phyloP scores from a whole-genome alignment of 2,797 vertebrate genomes.

The Acanthornis magna region DNA sequence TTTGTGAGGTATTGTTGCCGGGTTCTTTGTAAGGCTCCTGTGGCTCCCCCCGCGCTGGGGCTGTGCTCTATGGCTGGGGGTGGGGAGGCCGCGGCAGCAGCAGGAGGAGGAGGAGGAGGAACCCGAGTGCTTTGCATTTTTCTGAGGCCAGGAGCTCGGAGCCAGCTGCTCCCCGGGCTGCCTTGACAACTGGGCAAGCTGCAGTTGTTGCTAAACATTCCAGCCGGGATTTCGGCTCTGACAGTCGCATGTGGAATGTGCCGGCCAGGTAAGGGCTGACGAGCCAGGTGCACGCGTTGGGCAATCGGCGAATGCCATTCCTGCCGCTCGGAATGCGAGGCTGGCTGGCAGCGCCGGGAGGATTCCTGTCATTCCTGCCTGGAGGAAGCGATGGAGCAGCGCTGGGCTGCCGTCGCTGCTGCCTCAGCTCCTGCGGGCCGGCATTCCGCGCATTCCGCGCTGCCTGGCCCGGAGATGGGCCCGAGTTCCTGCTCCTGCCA shows the following conservation, averaged over 20 bases:
- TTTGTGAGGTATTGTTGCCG: background rate
- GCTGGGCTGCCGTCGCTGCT: slow-evolving; percentile 55
- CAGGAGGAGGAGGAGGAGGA: background rate
- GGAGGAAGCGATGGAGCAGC: slow-evolving; percentile 66
- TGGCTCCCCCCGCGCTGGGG: background rate
- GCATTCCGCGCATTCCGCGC: slow-evolving; percentile 78
- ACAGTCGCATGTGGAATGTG: slow-evolving; percentile 20
- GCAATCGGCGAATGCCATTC: slow-evolving; percentile 1
- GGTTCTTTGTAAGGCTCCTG: background rate
- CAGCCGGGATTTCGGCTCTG: background rate
- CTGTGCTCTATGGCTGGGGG: background rate
- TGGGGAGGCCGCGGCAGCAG: background rate
- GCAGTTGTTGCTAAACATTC: slow-evolving; percentile 9
- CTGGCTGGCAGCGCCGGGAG: slow-evolving; percentile 55
- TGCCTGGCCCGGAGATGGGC: slow-evolving; percentile 76
- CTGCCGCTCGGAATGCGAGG: slow-evolving; percentile 18
- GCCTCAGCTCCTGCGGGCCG: slow-evolving; percentile 69
- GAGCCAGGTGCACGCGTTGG: background rate
- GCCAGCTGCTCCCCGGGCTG: slow-evolving; percentile 53
- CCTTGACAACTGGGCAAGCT: slow-evolving; percentile 21
- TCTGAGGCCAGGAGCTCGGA: background rate
- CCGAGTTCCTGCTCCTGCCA: slow-evolving; percentile 82
- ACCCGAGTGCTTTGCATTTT: slow-evolving; percentile 4
- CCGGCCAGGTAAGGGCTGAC: slow-evolving; percentile 15
- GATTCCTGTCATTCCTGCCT: slow-evolving; percentile 73